Evolutionary conservation across 2,113 vertebrate species (phyloP).

Genomic region (Micromys minutus): DNA sequence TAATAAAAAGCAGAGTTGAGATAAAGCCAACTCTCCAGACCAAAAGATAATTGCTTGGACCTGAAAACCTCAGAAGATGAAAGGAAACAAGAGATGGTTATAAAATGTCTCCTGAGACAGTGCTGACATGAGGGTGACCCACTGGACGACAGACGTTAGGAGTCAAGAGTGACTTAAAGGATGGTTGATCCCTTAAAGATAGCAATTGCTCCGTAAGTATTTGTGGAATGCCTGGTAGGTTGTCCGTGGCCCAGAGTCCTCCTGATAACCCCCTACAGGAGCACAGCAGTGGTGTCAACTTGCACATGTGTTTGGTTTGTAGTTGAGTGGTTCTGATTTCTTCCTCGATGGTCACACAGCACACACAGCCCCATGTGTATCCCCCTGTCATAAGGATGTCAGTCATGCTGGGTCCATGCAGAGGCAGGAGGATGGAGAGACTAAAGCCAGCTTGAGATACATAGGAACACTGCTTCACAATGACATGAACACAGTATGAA

Average conservation of each 20-base stretch:
- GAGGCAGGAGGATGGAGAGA: background rate
- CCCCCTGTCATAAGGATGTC: background rate
- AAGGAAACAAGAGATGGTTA: background rate
- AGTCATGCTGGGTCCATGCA: background rate
- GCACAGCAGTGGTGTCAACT: background rate
- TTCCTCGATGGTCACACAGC: background rate
- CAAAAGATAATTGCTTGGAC: conserved; percentile 49
- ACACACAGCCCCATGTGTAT: background rate
- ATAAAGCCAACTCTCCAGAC: background rate
- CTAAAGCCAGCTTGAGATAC: no score
- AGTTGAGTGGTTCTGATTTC: background rate
- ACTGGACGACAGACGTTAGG: background rate
- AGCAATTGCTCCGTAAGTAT: background rate
- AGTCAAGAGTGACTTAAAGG: conserved; percentile 4
- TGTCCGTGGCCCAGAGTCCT: background rate
- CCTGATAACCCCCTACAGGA: background rate
- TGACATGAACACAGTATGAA: background rate
- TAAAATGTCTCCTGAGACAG: background rate
- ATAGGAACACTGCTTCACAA: background rate
- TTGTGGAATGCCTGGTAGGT: background rate
- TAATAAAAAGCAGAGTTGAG: conserved; percentile 62
- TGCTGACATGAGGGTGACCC: background rate
- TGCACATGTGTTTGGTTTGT: background rate
- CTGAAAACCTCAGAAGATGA: background rate
- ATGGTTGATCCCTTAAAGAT: background rate